Percentiles rank a stretch among this genome's conserved stretches.
These are phyloP conservation scores for Butastur rufipennis DNA, from an alignment of 2,113 vertebrate genomes.

Conservation along the genomic window DNA sequence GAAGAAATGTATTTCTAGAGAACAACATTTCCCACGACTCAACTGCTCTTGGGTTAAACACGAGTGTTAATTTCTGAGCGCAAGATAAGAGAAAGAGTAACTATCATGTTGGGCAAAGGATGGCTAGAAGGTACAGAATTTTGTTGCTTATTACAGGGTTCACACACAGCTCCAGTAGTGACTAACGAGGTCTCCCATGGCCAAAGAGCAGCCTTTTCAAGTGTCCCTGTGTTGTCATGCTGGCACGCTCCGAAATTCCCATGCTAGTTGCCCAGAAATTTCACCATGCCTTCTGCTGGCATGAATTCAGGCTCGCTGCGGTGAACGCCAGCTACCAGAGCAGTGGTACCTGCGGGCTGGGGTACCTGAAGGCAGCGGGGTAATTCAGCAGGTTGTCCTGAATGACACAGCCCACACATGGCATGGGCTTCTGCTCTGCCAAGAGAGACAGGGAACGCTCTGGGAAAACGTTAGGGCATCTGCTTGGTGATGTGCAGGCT, in stretches of 20 bases:
- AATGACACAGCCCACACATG: neutral
- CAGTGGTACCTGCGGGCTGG: neutral
- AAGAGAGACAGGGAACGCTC: fast-evolving
- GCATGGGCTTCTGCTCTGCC: neutral
- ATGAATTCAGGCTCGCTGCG: neutral
- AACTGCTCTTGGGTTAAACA: neutral
- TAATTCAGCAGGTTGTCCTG: neutral
- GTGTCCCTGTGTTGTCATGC: neutral
- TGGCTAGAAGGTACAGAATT: neutral
- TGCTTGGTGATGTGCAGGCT: neutral
- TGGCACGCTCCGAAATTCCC: neutral
- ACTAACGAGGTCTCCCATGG: neutral
- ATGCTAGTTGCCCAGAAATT: neutral
- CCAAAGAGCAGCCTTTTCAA: neutral
- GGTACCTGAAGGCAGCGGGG: neutral
- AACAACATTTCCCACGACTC: neutral
- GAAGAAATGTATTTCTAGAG: neutral
- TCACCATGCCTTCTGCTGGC: neutral
- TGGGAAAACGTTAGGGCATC: neutral
- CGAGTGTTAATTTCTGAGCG: neutral
- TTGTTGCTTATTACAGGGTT: neutral
- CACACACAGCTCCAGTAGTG: neutral
- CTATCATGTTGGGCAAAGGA: neutral
- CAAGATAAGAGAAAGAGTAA: neutral
- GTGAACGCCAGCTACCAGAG: neutral